Evolutionary conservation across 2,888 invertebrate genomes (phyloP), one percentile per base, ranked within the genome.

Genomic region (Aphidoletes aphidimyza): DNA sequence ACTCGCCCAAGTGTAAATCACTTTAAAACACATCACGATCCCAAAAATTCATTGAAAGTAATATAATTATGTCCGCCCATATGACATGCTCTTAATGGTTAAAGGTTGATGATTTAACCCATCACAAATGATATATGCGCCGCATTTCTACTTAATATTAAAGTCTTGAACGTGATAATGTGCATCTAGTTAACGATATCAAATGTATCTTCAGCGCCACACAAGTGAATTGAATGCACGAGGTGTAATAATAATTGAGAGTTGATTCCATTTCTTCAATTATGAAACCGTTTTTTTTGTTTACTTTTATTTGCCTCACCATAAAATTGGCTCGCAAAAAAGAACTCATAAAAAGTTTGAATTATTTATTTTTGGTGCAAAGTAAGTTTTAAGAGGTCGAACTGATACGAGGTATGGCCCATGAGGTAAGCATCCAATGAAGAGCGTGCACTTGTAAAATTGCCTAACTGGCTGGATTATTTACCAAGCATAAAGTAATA

Each of bases 151-250:
- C 47, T 47, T 19, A 47, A 47, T 17, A 69, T 69, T 69, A n/a
- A 69, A 69, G 26, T 30, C n/a, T 30, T 14, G 69, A 69, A 69
- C 69, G 69, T 69, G 69, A 69, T 69, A 26, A 30, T 69, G 69
- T 54, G 54, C 54, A 54, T 54, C 22, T 54, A 69, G 69, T 69
- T 69, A 69, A 69, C 69, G 30, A 69, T 30, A 69, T 69, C 69
- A 69, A 1, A 69, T 69, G 34, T 30, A 69, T 30, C 30, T 14
- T 69, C 30, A n/a, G 5, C 54, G 22, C 3, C 22, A 54, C 11
- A 54, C 11, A 14, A 54, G 69, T 26, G 26, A 22, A 54, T 5
- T 47, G 47, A 26, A 54, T 3, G 26, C 26, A 47, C 17, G 1
- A 69, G 30, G 69, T 69, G 69, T 17, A 69, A 69, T n/a, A n/a